phyloP scores from a whole-genome alignment of 2,888 invertebrate species.

The Rotaria macrura region DNA sequence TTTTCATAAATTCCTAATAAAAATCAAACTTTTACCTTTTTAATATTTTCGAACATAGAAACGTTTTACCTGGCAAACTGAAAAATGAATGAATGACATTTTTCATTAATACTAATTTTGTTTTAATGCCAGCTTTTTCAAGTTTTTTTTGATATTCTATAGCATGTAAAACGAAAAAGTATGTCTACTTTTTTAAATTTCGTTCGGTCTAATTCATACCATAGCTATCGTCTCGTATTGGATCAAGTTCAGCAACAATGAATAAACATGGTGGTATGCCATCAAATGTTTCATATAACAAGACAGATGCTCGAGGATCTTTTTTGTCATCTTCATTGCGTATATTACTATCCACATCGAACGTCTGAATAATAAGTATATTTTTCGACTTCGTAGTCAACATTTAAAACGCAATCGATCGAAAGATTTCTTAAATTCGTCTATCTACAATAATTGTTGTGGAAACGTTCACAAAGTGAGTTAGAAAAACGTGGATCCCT shows the following conservation, averaged over 20 bases:
- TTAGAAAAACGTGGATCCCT: too few relatives aligned
- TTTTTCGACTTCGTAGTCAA: too few relatives aligned
- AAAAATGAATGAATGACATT: constrained; percentile 36
- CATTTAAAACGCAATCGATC: too few relatives aligned
- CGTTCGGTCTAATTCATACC: constrained; percentile 36
- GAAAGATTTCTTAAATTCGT: too few relatives aligned
- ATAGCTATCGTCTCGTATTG: constrained; percentile 41
- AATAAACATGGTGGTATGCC: constrained; percentile 42
- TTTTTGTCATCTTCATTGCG: constrained; percentile 23
- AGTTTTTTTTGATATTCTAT: constrained; percentile 35
- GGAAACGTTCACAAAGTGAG: too few relatives aligned
- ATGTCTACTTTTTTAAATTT: background rate
- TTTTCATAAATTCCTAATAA: background rate
- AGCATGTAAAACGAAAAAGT: background rate
- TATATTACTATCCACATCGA: too few relatives aligned
- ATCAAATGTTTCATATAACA: constrained; percentile 38
- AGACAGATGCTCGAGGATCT: constrained; percentile 38
- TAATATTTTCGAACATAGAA: too few relatives aligned
- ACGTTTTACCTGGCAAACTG: constrained; percentile 20
- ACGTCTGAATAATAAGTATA: too few relatives aligned
- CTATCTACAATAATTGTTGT: too few relatives aligned
- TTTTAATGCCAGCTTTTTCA: constrained; percentile 32
- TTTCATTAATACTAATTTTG: constrained; percentile 34
- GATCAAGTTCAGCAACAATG: constrained; percentile 43
- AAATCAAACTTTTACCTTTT: background rate